phyloP scores from a whole-genome alignment of 2,888 invertebrate genomes.

The Aporophyla nigra region DNA sequence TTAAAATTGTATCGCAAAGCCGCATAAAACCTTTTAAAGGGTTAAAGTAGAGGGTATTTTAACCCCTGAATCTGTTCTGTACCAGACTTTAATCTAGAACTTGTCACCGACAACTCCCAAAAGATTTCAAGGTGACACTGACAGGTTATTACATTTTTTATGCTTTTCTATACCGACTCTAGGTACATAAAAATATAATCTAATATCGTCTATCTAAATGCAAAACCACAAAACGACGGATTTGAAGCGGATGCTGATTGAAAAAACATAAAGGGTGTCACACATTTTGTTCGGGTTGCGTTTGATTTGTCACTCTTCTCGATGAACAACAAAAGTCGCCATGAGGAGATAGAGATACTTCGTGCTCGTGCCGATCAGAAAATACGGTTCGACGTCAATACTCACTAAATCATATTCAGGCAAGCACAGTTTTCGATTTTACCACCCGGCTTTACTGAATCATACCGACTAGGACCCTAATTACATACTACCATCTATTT shows the following conservation, averaged over 20 bases:
- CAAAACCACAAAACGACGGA: constrained; percentile 6
- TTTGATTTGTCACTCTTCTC: background rate
- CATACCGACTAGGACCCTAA: background rate
- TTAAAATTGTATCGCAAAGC: background rate
- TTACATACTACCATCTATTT: too few species aligned
- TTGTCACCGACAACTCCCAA: constrained; percentile 15
- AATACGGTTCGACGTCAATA: background rate
- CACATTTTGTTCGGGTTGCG: background rate
- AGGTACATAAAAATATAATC: background rate
- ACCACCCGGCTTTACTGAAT: background rate
- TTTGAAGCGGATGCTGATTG: background rate
- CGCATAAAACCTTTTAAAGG: background rate
- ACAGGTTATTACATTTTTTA: constrained; percentile 29
- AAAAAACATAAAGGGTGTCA: background rate
- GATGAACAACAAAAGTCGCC: background rate
- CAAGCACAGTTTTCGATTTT: background rate
- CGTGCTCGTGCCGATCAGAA: background rate
- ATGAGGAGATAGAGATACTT: background rate
- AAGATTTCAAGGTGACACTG: background rate
- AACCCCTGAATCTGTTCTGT: too few species aligned
- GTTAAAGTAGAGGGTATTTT: background rate
- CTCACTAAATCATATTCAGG: background rate
- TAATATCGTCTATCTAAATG: constrained; percentile 5
- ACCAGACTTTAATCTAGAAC: constrained; percentile 19
- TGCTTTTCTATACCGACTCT: constrained; percentile 18